phyloP scores from a whole-genome alignment of 2,888 invertebrate species.

The Acleris literana region DNA sequence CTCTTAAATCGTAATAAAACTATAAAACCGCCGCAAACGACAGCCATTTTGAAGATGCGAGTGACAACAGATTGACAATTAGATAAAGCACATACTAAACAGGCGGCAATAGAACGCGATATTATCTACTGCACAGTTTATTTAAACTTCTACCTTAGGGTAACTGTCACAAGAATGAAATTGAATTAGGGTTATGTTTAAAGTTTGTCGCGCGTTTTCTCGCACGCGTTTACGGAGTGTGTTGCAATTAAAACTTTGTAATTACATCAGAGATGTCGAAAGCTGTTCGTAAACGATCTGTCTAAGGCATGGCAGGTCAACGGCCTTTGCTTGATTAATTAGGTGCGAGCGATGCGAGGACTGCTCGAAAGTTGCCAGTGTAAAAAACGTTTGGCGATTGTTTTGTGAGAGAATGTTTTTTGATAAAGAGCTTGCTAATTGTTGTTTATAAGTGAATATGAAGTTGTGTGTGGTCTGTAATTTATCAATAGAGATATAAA shows the following conservation, averaged over 20 bases:
- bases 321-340: slow-evolving; percentile 46
- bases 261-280: slow-evolving; percentile 46
- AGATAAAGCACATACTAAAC: slow-evolving; percentile 51
- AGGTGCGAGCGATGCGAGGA: slow-evolving; percentile 35
- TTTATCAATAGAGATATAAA: too few species aligned
- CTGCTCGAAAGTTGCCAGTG: slow-evolving; percentile 7
- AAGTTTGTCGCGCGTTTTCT: slow-evolving; percentile 34
- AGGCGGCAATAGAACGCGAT: slow-evolving; percentile 51
- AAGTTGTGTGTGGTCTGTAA: too few species aligned
- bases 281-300: slow-evolving; percentile 42
- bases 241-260: slow-evolving; percentile 57
- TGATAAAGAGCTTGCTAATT: background rate
- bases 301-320: slow-evolving; percentile 51
- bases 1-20: slow-evolving; percentile 8
- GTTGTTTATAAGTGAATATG: background rate
- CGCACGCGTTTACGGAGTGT: slow-evolving; percentile 50
- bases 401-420: slow-evolving; percentile 5
- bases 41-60: slow-evolving; percentile 45
- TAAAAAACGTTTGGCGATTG: slow-evolving; percentile 31
- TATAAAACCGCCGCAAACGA: slow-evolving; percentile 18
- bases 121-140: slow-evolving; percentile 45
- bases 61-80: slow-evolving; percentile 48
- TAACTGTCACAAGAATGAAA: slow-evolving; percentile 9
- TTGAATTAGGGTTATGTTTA: background rate
- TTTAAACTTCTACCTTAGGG: slow-evolving; percentile 3